A percentile compares a stretch with the other conserved stretches of the same genome.
Conservation (phyloP, 2,113 vertebrate genomes). For the Platanista minor region DNA sequence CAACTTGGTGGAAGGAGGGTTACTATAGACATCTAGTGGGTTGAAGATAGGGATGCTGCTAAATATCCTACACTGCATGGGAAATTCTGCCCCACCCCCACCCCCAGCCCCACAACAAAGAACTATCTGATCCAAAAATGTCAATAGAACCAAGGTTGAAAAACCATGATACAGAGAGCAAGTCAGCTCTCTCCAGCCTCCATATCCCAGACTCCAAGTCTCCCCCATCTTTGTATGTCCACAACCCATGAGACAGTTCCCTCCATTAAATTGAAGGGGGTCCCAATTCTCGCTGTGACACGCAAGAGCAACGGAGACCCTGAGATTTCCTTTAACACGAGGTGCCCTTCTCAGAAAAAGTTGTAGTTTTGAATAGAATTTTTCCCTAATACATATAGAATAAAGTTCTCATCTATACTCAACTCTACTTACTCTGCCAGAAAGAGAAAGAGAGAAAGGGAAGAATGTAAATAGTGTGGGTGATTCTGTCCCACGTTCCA, state of each 20-base stretch:
- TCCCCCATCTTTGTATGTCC: not conserved
- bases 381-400: slow-evolving; percentile 54
- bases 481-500: slow-evolving; percentile 60
- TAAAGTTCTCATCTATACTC: slow-evolving; percentile 57
- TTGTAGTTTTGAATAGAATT: slow-evolving; percentile 41
- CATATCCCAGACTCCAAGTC: not conserved
- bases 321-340: not conserved
- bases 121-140: not conserved
- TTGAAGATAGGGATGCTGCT: not conserved
- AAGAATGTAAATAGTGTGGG: slow-evolving; percentile 73
- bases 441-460: slow-evolving; percentile 56
- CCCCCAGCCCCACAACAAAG: not conserved
- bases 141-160: not conserved
- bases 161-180: not conserved
- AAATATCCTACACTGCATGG: not conserved
- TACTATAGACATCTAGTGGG: not conserved
- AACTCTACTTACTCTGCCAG: slow-evolving; percentile 60
- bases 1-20: not conserved
- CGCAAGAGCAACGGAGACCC: not conserved
- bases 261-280: not conserved
- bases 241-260: not conserved
- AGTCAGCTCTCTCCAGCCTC: not conserved
- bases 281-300: not conserved
- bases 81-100: not conserved
- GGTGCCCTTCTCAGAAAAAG: slow-evolving; percentile 35